A percentile compares a stretch with the other conserved stretches of the same genome.
phyloP scores from a whole-genome alignment of 2,113 vertebrate genomes.

The Onychostruthus taczanowskii region DNA sequence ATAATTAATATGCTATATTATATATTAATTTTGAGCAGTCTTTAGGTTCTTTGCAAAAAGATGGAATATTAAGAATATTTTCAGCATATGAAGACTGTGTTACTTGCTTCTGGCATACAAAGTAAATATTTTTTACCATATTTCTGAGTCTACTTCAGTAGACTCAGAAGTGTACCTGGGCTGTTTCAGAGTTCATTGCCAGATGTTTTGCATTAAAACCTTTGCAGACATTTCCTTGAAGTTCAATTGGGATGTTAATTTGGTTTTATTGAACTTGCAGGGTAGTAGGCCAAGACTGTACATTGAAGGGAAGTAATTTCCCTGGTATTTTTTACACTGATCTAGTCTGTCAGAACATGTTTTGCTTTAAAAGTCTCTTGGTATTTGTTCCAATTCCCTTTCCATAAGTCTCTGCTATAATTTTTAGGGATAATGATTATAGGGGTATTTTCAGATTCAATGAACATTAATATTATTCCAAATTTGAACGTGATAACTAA shows the following conservation, averaged over 20 bases:
- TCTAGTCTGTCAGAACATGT: background rate
- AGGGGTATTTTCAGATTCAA: background rate
- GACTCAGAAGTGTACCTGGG: too few relatives aligned
- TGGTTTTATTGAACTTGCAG: background rate
- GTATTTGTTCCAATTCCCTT: background rate
- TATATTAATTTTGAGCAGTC: background rate
- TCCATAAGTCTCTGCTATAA: background rate
- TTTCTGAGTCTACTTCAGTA: background rate
- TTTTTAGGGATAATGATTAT: background rate
- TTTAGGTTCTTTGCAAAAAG: background rate
- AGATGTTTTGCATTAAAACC: background rate
- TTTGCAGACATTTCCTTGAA: background rate
- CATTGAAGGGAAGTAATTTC: background rate
- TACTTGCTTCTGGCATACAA: background rate
- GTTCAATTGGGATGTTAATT: background rate
- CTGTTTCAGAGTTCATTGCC: background rate
- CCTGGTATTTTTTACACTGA: background rate
- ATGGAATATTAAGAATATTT: background rate
- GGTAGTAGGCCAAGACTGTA: background rate
- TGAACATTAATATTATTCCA: background rate
- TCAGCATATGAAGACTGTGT: background rate
- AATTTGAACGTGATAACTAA: background rate
- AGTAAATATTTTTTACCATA: background rate
- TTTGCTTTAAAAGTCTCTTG: background rate
- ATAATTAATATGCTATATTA: background rate